Percentiles rank a stretch among this genome's conserved stretches.
phyloP scores from a whole-genome alignment of 1,140 invertebrate genomes.

The Psix sp. region DNA sequence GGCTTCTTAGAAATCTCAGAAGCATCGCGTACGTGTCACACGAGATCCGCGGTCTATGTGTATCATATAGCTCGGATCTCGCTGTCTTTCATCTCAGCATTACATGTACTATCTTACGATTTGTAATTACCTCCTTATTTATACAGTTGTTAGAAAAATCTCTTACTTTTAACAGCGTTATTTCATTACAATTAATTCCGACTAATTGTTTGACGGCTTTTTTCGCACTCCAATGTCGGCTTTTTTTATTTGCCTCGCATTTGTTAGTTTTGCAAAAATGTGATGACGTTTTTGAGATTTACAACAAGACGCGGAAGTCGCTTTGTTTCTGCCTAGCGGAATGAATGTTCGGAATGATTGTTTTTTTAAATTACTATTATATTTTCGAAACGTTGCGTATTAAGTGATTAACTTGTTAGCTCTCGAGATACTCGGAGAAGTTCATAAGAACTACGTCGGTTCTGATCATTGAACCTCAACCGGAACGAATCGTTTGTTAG shows the following conservation, averaged over 20 bases:
- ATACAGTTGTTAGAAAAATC: too few relatives aligned
- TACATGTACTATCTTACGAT: conserved; percentile 1
- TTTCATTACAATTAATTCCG: conserved; percentile 39
- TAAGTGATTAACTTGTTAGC: conserved; percentile 43
- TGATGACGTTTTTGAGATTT: too few relatives aligned
- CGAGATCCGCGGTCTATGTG: conserved; percentile 62
- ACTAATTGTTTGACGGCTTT: too few relatives aligned
- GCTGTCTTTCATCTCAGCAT: conserved; percentile 13
- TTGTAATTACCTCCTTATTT: conserved; percentile 45
- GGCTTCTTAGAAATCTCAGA: conserved; percentile 75
- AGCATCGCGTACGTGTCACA: conserved; percentile 68
- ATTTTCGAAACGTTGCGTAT: conserved; percentile 5
- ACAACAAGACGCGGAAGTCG: too few relatives aligned
- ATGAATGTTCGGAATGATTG: background rate
- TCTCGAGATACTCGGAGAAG: conserved; percentile 21
- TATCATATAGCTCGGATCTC: conserved; percentile 40
- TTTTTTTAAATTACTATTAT: conserved; percentile 6
- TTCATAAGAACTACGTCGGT: conserved; percentile 25
- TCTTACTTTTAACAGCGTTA: too few relatives aligned
- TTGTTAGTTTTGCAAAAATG: too few relatives aligned
- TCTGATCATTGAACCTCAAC: conserved; percentile 46
- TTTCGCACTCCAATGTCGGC: too few relatives aligned
- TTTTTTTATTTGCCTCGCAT: too few relatives aligned
- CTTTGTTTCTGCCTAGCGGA: too few relatives aligned
- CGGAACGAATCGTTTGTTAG: conserved; percentile 50